Evolutionary conservation across 2,888 invertebrate species (phyloP), one percentile per base, ranked within the genome.

Genomic region (Uloborus plumipes): DNA sequence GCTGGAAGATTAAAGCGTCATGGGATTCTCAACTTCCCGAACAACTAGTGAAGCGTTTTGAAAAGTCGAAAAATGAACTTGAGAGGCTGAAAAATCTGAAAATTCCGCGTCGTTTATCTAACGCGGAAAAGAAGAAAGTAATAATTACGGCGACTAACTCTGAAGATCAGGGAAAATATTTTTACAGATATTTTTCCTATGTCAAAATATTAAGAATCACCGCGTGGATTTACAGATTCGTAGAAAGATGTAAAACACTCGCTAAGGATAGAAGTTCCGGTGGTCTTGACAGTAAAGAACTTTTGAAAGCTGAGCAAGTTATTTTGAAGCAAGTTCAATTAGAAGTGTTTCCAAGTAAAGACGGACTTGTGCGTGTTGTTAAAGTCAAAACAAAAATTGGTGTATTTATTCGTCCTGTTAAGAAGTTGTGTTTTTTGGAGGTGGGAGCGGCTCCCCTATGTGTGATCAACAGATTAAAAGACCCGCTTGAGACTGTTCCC

Each of bases 271-370:
- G 47, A 59, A 59, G 4, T 22, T 14, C 16, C 20, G 31, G 62
- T 0, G 2, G 18, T 18, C 39, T 72, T 11, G 1, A n/a, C 6
- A 16, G 16, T 59, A 59, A 67, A 3, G 59, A 75, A 51, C 18
- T 69, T 6, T 11, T 18, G n/a, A 47, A 31, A 26, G 76, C 26
- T 14, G 76, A 76, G 61, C 18, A 9, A 39, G n/a, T 31, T 1
- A 49, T 76, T 18, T 22, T 76, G 6, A 62, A 51, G n/a, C n/a
- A 67, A 49, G 31, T 69, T 6, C 76, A 76, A 31, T 16, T 51
- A n/a, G 69, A 69, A 15, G 50, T 22, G 39, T 61, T 76, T 18
- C 2, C 2, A 26, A 26, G 26, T n/a, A n/a, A n/a, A n/a, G n/a
- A n/a, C n/a, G n/a, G n/a, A n/a, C n/a, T n/a, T n/a, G n/a, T n/a